A percentile compares a stretch with the other conserved stretches of the same genome.
These are phyloP conservation scores for Enhydra lutris DNA, from an alignment of 2,113 vertebrate genomes.

Conservation along the genomic window DNA sequence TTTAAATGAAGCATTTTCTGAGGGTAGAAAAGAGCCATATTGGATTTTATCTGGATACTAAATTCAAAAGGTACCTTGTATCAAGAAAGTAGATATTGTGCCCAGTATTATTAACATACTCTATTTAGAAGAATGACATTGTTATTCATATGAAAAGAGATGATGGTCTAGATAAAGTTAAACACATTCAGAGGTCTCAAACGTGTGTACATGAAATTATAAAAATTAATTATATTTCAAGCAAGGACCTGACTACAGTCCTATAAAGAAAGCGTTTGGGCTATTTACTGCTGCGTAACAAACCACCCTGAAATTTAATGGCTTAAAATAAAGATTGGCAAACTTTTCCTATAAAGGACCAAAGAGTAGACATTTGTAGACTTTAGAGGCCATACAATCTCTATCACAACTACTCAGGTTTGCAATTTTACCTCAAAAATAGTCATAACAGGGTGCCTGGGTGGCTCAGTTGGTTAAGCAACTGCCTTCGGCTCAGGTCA, in stretches of 20 bases:
- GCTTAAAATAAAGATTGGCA: not conserved
- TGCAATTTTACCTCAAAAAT: not conserved
- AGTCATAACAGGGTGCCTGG: not conserved
- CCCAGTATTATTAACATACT: slow-evolving; percentile 57
- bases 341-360: not conserved
- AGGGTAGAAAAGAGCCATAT: slow-evolving; percentile 45
- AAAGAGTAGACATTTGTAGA: not conserved
- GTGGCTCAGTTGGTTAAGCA: too few species aligned
- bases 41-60: slow-evolving; percentile 71
- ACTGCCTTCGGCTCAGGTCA: too few species aligned
- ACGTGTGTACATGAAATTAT: slow-evolving; percentile 48
- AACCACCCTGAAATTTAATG: not conserved
- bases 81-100: slow-evolving; percentile 43
- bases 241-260: not conserved
- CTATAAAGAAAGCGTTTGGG: not conserved
- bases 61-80: slow-evolving; percentile 60
- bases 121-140: slow-evolving; percentile 67
- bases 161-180: slow-evolving; percentile 67
- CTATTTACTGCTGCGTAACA: not conserved
- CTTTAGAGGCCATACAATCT: not conserved
- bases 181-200: slow-evolving; percentile 53
- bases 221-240: slow-evolving; percentile 54
- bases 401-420: not conserved
- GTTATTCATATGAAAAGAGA: slow-evolving; percentile 54
- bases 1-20: slow-evolving; percentile 67